phyloP scores from a whole-genome alignment of 2,888 invertebrate species.

The Drosophila vallismaia region DNA sequence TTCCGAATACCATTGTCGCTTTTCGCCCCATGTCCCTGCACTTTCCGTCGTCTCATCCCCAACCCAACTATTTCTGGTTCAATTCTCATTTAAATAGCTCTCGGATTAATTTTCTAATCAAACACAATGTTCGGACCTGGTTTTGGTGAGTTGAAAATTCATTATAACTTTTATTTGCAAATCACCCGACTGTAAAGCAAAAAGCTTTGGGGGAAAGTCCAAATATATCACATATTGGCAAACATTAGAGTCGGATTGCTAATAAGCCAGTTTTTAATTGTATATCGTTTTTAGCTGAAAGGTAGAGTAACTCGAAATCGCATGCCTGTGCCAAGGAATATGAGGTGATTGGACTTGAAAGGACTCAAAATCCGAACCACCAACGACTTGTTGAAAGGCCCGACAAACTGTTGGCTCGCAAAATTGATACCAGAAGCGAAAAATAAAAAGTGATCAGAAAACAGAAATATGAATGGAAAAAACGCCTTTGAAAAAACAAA shows the following conservation, averaged over 20 bases:
- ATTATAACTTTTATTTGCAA: constrained; percentile 23
- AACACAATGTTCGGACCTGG: constrained; percentile 6
- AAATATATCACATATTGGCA: constrained; percentile 9
- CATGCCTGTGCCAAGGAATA: not conserved
- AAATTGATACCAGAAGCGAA: constrained; percentile 19
- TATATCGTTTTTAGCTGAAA: not conserved
- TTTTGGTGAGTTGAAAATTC: constrained; percentile 4
- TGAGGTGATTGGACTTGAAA: constrained; percentile 25
- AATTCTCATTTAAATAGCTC: constrained; percentile 49
- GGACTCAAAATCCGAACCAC: constrained; percentile 4
- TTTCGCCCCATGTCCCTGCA: constrained; percentile 30
- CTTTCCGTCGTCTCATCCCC: not conserved
- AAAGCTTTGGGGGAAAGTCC: not conserved
- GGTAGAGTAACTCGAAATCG: not conserved
- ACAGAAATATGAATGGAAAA: constrained; percentile 30
- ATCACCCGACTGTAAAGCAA: constrained; percentile 1
- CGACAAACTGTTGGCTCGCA: constrained; percentile 31
- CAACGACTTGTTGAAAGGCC: constrained; percentile 40
- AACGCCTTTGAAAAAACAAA: constrained; percentile 27
- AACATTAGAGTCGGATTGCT: constrained; percentile 9
- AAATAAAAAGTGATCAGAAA: constrained; percentile 27
- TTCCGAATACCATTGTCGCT: constrained; percentile 48
- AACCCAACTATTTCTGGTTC: constrained; percentile 9
- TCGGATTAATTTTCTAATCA: constrained; percentile 44
- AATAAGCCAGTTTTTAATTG: constrained; percentile 19